Evolutionary conservation across 1,140 invertebrate species (phyloP).

Genomic region (Adoxophyes honmai): DNA sequence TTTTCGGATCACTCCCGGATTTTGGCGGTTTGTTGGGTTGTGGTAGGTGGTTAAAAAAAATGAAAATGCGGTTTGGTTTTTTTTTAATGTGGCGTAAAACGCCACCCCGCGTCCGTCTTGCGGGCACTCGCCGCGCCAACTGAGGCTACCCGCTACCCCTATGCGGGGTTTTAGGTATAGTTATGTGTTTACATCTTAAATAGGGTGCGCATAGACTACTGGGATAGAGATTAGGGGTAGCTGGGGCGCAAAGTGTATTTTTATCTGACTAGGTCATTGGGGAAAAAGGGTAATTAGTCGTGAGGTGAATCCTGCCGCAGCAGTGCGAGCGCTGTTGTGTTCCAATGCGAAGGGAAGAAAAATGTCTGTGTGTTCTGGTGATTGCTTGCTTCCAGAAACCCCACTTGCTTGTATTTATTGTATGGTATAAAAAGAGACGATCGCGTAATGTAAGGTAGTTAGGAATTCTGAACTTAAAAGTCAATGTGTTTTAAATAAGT

Average conservation of each 20-base stretch:
- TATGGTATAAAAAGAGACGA: no score
- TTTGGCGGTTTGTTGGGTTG: neutral
- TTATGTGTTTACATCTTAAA: slow-evolving; percentile 69
- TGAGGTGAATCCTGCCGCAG: no score
- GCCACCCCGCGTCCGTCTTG: slow-evolving; percentile 33
- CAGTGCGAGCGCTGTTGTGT: no score
- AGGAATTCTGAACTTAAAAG: no score
- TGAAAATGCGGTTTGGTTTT: slow-evolving; percentile 19
- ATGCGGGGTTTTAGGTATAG: slow-evolving; percentile 43
- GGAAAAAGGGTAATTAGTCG: no score
- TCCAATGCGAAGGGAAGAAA: no score
- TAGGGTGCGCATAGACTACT: slow-evolving; percentile 52
- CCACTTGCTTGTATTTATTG: no score
- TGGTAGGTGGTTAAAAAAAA: neutral
- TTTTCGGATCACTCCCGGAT: neutral
- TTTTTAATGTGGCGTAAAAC: slow-evolving; percentile 18
- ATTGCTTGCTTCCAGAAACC: no score
- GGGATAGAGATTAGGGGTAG: neutral
- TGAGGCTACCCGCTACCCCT: slow-evolving; percentile 40
- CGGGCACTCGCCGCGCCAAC: slow-evolving; percentile 54
- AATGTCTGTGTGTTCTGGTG: no score
- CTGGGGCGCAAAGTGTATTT: slow-evolving; percentile 19
- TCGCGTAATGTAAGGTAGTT: no score
- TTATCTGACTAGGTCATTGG: neutral
- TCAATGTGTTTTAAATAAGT: no score